phyloP scores from a whole-genome alignment of 53 echinoderm and acorn worm genomes.

The Temnopleurus reevesii region DNA sequence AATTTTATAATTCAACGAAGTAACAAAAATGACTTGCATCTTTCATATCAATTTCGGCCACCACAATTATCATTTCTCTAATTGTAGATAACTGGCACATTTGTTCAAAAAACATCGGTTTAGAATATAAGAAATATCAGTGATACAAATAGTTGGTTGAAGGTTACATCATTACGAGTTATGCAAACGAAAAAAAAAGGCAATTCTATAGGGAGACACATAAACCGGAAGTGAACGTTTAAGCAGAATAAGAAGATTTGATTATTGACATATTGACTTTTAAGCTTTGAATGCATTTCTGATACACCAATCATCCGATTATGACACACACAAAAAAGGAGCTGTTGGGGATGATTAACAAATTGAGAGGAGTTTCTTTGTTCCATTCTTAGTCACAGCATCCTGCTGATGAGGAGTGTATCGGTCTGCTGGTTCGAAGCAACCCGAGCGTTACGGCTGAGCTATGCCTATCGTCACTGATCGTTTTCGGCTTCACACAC shows the following conservation, averaged over 20 bases:
- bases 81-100: too few relatives aligned
- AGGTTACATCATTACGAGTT: too few relatives aligned
- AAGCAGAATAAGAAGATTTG: not conserved
- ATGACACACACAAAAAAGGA: not conserved
- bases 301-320: constrained; percentile 29
- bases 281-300: not conserved
- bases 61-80: too few relatives aligned
- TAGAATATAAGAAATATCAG: too few relatives aligned
- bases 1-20: too few relatives aligned
- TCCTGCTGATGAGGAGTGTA: not conserved
- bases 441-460: not conserved
- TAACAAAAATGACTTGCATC: too few relatives aligned
- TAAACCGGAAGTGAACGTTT: constrained; percentile 15
- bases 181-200: too few relatives aligned
- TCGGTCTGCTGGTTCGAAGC: not conserved
- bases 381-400: not conserved
- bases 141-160: too few relatives aligned
- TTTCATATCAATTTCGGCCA: too few relatives aligned
- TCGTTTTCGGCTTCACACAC: not conserved
- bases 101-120: too few relatives aligned
- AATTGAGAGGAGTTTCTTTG: constrained; percentile 11
- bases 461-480: not conserved
- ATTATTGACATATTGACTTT: constrained; percentile 32
- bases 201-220: not conserved
- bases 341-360: not conserved